phyloP scores from a whole-genome alignment of 2,888 invertebrate genomes.

The Pyrgus malvae region DNA sequence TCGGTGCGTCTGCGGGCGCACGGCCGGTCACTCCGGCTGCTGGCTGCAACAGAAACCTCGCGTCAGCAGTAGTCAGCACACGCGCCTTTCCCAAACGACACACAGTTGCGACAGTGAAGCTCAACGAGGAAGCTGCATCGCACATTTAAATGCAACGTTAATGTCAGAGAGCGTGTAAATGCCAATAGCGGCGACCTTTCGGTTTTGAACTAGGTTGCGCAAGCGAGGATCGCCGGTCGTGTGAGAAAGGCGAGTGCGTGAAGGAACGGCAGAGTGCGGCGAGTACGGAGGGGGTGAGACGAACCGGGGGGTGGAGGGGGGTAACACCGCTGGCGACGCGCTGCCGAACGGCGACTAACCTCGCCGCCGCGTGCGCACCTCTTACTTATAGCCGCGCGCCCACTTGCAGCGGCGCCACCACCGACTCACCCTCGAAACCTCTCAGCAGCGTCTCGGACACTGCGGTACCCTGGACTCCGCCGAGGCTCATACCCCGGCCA shows the following conservation, averaged over 20 bases:
- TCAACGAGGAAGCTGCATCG: conserved; percentile 79
- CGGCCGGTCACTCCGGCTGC: conserved; percentile 62
- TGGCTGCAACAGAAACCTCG: conserved; percentile 75
- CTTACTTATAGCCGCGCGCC: conserved; percentile 77
- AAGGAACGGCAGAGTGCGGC: conserved; percentile 45
- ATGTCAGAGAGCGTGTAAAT: conserved; percentile 81
- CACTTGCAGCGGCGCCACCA: conserved; percentile 46
- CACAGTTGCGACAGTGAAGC: conserved; percentile 76
- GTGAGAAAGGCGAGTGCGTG: conserved; percentile 72
- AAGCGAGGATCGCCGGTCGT: conserved; percentile 75
- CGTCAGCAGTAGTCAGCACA: conserved; percentile 75
- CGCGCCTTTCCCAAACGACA: conserved; percentile 76
- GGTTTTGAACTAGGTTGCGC: conserved; percentile 72
- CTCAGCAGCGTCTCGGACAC: conserved; percentile 3
- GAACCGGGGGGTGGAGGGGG: conserved; percentile 58
- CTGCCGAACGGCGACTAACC: conserved; percentile 79
- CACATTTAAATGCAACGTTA: conserved; percentile 78
- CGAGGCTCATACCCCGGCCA: background rate
- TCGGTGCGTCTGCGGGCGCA: conserved; percentile 45
- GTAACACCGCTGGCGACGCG: conserved; percentile 68
- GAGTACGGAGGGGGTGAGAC: conserved; percentile 47
- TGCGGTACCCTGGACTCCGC: conserved; percentile 8
- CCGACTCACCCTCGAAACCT: conserved; percentile 28
- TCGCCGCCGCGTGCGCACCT: conserved; percentile 72
- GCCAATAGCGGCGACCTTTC: conserved; percentile 80